Evolutionary conservation across 1,140 invertebrate species (phyloP), one percentile per base, ranked within the genome.

Genomic region (Drosophila mojavensis): DNA sequence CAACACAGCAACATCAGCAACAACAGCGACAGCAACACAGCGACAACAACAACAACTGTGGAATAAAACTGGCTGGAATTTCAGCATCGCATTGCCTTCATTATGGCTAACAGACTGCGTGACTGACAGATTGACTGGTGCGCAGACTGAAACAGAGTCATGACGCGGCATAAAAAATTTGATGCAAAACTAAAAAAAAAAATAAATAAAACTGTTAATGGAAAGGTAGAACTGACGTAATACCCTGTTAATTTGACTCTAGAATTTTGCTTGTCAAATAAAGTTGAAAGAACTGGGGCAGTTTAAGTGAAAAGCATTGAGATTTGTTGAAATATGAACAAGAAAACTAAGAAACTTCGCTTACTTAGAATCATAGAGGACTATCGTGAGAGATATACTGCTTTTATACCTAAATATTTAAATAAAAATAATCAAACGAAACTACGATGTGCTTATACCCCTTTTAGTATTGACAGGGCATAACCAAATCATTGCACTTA

Each of bases 111-210:
- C 82, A 79, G 82, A 88, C 84, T 86, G 83, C 68, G 68, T 86
- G 82, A 86, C 82, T 83, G 82, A 86, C 79, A 88, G 82, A 86
- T 83, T 86, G 82, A 88, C 82, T 82, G 83, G 79, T 79, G 76
- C 85, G 71, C 77, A 68, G 79, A 88, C 76, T 70, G 75, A 82
- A 79, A 76, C 69, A 83, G 0, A 45, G 64, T 51, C 79, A 75
- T 76, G 79, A 86, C 78, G 75, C 50, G 72, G 73, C 84, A 78
- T 63, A 88, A 88, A 86, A 84, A 86, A 79, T 69, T 33, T 17
- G 68, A 36, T 47, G 15, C 20, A 50, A 13, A 26, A 13, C 13
- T 13, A 13, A 65, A 20, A 43, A 63, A 5, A 30, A 63, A 36
- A 51, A 15, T 20, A 50, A 13, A 26, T 11, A 50, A 43, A 63